phyloP scores from a whole-genome alignment of 2,113 vertebrate species.

The Spermophilus dauricus region DNA sequence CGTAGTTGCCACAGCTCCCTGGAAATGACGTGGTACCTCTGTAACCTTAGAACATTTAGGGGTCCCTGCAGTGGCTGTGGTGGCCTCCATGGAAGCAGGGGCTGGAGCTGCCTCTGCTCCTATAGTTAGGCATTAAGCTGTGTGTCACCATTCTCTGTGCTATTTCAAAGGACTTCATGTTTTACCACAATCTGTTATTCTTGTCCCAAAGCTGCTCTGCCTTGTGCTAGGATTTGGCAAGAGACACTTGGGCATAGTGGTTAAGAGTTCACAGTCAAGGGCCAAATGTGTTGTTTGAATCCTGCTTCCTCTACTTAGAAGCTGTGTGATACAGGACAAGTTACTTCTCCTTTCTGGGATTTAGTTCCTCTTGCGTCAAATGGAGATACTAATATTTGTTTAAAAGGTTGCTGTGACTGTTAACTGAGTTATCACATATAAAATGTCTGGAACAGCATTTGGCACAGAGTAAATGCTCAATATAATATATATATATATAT shows the following conservation, averaged over 20 bases:
- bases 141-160: not conserved
- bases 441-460: not conserved
- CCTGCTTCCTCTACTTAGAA: not conserved
- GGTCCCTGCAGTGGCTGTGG: no score
- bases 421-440: not conserved
- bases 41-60: not conserved
- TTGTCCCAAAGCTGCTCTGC: not conserved
- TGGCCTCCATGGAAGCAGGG: not conserved
- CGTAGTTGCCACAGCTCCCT: not conserved
- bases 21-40: not conserved
- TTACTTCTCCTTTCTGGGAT: not conserved
- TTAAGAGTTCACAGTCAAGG: not conserved
- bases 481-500: no score
- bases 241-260: not conserved
- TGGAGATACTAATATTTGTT: constrained; percentile 17
- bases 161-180: not conserved
- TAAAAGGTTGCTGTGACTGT: not conserved
- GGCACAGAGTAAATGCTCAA: not conserved
- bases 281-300: not conserved
- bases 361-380: not conserved
- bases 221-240: not conserved
- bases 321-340: not conserved
- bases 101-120: not conserved
- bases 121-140: not conserved
- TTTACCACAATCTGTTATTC: not conserved